A percentile compares a stretch with the other conserved stretches of the same genome.
Conservation (phyloP, 2,888 invertebrate species). For the Patella pellucida region DNA sequence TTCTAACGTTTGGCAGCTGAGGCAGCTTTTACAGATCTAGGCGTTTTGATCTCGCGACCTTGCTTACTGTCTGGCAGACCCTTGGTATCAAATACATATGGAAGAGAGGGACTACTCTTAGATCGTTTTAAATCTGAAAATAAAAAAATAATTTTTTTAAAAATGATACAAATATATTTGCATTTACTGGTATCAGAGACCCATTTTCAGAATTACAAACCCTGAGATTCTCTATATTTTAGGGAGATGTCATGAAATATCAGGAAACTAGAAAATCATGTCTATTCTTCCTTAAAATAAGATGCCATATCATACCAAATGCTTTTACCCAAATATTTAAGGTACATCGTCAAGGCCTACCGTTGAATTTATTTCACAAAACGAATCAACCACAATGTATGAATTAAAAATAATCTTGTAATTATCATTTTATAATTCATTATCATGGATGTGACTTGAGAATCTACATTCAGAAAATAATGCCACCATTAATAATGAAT, state of each 20-base stretch:
- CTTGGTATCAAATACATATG: constrained; percentile 57
- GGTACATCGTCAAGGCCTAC: too few relatives aligned
- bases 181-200: neutral
- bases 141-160: constrained; percentile 9
- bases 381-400: neutral
- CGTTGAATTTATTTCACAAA: too few relatives aligned
- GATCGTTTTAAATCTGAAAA: constrained; percentile 58
- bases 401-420: neutral
- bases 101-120: constrained; percentile 64
- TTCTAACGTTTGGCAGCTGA: neutral
- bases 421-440: neutral
- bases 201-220: neutral
- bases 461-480: too few relatives aligned
- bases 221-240: constrained; percentile 20
- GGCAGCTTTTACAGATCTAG: constrained; percentile 1
- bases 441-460: too few relatives aligned
- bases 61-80: constrained; percentile 15
- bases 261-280: too few relatives aligned
- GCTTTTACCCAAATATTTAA: too few relatives aligned
- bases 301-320: too few relatives aligned
- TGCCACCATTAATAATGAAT: too few relatives aligned
- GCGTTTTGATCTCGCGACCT: neutral
- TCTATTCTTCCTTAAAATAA: too few relatives aligned
- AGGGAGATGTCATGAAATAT: neutral
- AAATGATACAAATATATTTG: too few relatives aligned